A percentile compares a stretch with the other conserved stretches of the same genome.
phyloP scores from a whole-genome alignment of 2,113 vertebrate genomes.

The Burhinus oedicnemus region DNA sequence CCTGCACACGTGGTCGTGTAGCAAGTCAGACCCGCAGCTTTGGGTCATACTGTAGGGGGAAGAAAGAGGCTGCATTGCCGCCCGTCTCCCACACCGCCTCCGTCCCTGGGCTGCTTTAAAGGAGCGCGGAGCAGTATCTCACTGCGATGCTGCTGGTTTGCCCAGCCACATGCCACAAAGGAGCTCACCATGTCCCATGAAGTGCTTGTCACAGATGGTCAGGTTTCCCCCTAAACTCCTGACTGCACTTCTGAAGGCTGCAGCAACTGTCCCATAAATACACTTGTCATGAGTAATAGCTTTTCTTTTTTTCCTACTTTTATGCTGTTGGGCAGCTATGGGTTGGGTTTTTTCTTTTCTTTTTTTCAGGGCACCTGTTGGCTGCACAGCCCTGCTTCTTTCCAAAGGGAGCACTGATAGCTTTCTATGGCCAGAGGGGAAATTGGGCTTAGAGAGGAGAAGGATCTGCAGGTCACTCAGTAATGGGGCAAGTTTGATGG shows the following conservation, averaged over 20 bases:
- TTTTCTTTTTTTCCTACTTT: not conserved
- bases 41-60: not conserved
- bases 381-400: not conserved
- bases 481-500: not conserved
- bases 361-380: not conserved
- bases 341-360: not conserved
- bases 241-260: not conserved
- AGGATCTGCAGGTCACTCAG: not conserved
- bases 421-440: not conserved
- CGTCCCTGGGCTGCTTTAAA: not conserved
- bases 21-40: not conserved
- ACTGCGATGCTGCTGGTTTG: accelerated
- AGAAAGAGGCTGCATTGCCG: not conserved
- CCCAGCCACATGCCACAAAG: not conserved
- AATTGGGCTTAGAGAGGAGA: not conserved
- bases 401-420: not conserved
- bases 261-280: not conserved
- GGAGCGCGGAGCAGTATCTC: accelerated
- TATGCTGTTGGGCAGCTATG: not conserved
- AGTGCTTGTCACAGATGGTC: not conserved
- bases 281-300: not conserved
- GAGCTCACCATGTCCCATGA: not conserved
- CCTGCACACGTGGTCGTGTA: too few relatives aligned
- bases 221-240: not conserved
- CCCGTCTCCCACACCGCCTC: accelerated